Evolutionary conservation across 2,113 vertebrate species (phyloP).

Genomic region (Genyomyrus donnyi): DNA sequence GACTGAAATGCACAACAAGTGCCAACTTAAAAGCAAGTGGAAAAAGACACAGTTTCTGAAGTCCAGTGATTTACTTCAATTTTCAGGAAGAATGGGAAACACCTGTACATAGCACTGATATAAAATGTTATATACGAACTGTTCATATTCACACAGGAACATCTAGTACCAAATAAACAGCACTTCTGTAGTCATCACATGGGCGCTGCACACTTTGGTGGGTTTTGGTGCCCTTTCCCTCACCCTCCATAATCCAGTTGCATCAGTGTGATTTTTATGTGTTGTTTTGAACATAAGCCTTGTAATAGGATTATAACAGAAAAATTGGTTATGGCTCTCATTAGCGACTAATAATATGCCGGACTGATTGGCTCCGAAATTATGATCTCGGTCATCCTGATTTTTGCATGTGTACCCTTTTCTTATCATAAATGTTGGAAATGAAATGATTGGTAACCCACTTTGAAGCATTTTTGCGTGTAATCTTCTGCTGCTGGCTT

Average conservation of each 20-base stretch:
- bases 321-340: constrained; percentile 20
- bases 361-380: constrained; percentile 30
- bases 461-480: constrained; percentile 30
- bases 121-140: constrained; percentile 97
- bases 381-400: constrained; percentile 20
- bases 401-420: background rate
- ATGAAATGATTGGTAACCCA: constrained; percentile 24
- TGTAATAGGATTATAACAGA: constrained; percentile 50
- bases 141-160: constrained; percentile 72
- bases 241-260: constrained; percentile 17
- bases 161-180: constrained; percentile 90
- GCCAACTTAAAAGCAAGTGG: constrained; percentile 64
- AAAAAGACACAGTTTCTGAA: constrained; percentile 65
- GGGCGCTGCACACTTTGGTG: constrained; percentile 71
- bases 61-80: constrained; percentile 95
- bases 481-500: constrained; percentile 27
- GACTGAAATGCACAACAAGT: constrained; percentile 84
- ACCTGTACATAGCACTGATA: constrained; percentile 98
- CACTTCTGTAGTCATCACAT: constrained; percentile 77
- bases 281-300: constrained; percentile 53
- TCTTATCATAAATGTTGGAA: constrained; percentile 19
- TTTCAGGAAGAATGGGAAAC: constrained; percentile 99
- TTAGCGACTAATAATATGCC: constrained; percentile 32
- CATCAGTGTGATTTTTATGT: constrained; percentile 60
- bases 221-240: constrained; percentile 56